Evolutionary conservation across 2,797 vertebrate species (phyloP).

Genomic region (Nothura maculosa): DNA sequence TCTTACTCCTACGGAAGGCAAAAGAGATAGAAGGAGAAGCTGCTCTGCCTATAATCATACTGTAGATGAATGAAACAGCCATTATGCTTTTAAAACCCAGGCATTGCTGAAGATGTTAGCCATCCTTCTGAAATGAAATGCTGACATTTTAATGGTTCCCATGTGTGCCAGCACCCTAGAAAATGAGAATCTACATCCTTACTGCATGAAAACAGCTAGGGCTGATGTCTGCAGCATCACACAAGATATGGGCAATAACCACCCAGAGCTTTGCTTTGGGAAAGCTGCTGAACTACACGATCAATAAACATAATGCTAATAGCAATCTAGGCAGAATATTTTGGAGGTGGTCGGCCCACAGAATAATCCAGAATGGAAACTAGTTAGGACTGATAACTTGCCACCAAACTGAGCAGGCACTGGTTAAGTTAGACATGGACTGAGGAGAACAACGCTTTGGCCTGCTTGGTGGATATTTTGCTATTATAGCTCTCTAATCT

Average conservation of each 20-base stretch:
- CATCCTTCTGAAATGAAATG: neutral
- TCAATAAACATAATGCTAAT: neutral
- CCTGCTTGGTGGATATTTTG: neutral
- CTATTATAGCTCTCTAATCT: slow-evolving; percentile 1
- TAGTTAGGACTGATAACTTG: neutral
- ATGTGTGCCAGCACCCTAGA: neutral
- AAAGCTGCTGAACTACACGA: neutral
- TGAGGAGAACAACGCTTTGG: neutral
- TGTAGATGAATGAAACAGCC: neutral
- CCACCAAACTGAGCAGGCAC: neutral
- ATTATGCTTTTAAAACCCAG: neutral
- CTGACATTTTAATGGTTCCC: neutral
- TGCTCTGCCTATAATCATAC: neutral
- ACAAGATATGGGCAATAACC: neutral
- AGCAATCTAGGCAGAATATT: neutral
- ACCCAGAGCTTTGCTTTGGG: neutral
- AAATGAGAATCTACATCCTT: neutral
- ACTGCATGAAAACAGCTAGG: neutral
- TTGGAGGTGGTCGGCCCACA: neutral
- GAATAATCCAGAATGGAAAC: neutral
- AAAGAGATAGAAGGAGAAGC: neutral
- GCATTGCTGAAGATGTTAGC: neutral
- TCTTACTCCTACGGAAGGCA: neutral
- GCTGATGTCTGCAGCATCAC: neutral
- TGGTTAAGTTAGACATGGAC: neutral